These are phyloP conservation scores for Piprites chloris DNA, from an alignment of 2,113 vertebrate genomes.

Conservation along the genomic window DNA sequence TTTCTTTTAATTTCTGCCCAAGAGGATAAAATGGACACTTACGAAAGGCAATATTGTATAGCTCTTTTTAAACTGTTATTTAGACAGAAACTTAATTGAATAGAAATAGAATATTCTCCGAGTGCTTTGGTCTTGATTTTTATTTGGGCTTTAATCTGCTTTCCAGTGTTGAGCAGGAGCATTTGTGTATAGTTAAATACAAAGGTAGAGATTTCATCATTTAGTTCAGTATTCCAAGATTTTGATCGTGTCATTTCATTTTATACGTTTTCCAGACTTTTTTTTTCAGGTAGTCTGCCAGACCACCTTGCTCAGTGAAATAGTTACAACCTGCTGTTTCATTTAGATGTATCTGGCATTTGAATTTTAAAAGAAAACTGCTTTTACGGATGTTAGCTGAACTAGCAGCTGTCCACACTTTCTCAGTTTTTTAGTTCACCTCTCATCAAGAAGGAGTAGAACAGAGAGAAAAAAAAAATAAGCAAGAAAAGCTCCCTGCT, in stretches of 20 bases:
- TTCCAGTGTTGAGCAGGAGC: neutral
- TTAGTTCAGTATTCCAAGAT: neutral
- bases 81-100: neutral
- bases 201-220: neutral
- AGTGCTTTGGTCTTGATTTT: neutral
- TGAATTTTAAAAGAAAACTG: neutral
- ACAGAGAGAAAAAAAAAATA: neutral
- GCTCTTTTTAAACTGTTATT: neutral
- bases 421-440: neutral
- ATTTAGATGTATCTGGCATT: neutral
- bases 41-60: neutral
- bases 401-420: neutral
- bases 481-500: rapidly evolving
- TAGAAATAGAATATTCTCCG: neutral
- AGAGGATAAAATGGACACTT: neutral
- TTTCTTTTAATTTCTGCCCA: neutral
- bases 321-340: neutral
- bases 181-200: neutral
- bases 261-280: neutral
- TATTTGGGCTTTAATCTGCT: neutral
- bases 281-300: neutral
- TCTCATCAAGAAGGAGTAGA: neutral
- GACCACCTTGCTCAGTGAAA: neutral
- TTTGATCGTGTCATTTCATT: neutral
- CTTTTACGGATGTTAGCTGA: neutral